Percentiles rank a stretch among this genome's conserved stretches.
Evolutionary conservation across 2,888 invertebrate species (phyloP).

Genomic region (Kryphioiulus occultus): DNA sequence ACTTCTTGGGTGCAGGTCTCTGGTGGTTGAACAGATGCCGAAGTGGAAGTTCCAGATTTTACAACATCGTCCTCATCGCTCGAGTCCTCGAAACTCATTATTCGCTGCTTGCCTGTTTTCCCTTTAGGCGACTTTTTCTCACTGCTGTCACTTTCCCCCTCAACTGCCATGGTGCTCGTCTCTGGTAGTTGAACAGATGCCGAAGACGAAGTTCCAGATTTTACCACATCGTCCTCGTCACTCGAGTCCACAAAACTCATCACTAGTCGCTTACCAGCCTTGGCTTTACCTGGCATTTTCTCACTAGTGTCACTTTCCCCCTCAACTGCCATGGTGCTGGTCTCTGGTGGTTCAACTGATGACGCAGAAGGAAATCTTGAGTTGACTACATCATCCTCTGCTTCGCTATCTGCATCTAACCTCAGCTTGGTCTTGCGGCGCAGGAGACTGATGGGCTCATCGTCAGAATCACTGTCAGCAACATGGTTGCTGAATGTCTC

Average conservation of each 20-base stretch:
- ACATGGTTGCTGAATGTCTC: neutral
- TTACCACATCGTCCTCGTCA: neutral
- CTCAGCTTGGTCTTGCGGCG: neutral
- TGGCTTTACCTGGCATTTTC: neutral
- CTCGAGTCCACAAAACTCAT: neutral
- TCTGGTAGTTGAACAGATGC: neutral
- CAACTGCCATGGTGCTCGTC: neutral
- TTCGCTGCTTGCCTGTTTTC: neutral
- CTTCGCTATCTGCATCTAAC: neutral
- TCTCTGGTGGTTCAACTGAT: neutral
- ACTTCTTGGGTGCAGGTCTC: neutral
- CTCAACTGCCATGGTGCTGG: neutral
- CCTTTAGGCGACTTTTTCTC: neutral
- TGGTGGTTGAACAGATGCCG: neutral
- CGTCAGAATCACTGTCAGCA: neutral
- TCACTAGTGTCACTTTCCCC: neutral
- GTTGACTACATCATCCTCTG: neutral
- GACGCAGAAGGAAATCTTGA: neutral
- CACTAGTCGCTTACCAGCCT: neutral
- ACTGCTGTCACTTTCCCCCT: neutral
- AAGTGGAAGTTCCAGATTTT: neutral
- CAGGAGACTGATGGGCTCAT: neutral
- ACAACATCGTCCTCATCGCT: neutral
- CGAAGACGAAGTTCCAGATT: neutral
- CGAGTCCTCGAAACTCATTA: neutral